phyloP scores from a whole-genome alignment of 2,888 invertebrate species.

The Nomada flava region DNA sequence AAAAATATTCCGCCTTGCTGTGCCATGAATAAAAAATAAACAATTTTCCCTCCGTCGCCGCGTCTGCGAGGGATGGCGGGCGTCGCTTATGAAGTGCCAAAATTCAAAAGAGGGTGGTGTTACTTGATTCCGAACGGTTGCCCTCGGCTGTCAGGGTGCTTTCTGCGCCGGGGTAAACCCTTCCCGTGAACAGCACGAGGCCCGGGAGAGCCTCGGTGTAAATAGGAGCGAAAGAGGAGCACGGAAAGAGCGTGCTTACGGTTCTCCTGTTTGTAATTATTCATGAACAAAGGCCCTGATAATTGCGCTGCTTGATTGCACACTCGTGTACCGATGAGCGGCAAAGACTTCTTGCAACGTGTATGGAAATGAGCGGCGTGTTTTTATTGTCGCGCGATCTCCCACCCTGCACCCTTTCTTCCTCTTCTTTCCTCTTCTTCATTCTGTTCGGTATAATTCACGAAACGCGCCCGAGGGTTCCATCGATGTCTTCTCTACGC shows the following conservation, averaged over 20 bases:
- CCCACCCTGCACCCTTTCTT: no score
- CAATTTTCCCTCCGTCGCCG: neutral
- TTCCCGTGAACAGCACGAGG: conserved; percentile 39
- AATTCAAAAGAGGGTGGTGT: conserved; percentile 54
- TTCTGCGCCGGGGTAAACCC: conserved; percentile 43
- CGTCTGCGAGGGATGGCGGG: neutral
- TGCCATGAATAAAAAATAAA: neutral
- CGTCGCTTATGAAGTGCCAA: conserved; percentile 47
- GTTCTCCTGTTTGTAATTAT: conserved; percentile 81
- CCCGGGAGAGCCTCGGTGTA: conserved; percentile 45
- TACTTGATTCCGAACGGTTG: conserved; percentile 72
- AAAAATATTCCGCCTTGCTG: neutral
- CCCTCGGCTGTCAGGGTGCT: conserved; percentile 55
- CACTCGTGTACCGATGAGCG: conserved; percentile 77
- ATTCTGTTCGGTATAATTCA: conserved; percentile 64
- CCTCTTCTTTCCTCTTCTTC: neutral
- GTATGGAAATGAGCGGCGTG: conserved; percentile 78
- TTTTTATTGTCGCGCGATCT: conserved; percentile 70
- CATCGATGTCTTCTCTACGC: conserved; percentile 53
- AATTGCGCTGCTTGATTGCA: conserved; percentile 82
- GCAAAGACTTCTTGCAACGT: conserved; percentile 69
- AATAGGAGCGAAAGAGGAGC: conserved; percentile 64
- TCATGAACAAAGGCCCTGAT: conserved; percentile 82
- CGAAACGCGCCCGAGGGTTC: conserved; percentile 69
- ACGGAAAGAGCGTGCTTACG: conserved; percentile 61